phyloP scores from a whole-genome alignment of 2,113 vertebrate genomes.

The Polypterus senegalus region DNA sequence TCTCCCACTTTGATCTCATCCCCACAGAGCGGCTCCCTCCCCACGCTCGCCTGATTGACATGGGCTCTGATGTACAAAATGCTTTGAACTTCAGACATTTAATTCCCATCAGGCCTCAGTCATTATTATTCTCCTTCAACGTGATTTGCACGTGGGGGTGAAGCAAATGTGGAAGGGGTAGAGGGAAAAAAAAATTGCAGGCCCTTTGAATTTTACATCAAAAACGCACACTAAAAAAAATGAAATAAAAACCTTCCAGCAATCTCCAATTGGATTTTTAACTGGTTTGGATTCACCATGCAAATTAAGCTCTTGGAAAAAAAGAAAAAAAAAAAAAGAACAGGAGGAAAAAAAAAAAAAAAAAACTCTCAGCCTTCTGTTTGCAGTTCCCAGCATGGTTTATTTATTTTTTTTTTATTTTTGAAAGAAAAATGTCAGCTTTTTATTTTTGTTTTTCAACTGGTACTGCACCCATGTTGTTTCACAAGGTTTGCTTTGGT shows the following conservation, averaged over 20 bases:
- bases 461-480: slow-evolving; percentile 2
- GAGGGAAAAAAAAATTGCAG: slow-evolving; percentile 83
- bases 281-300: slow-evolving; percentile 49
- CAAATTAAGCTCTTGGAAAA: slow-evolving; percentile 52
- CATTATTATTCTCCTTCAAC: slow-evolving; percentile 86
- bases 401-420: no score
- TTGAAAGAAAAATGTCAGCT: no score
- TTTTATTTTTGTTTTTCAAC: no score
- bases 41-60: slow-evolving; percentile 69
- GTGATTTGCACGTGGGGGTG: slow-evolving; percentile 75
- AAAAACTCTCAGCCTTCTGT: not conserved
- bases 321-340: slow-evolving; percentile 18
- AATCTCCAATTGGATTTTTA: slow-evolving; percentile 50
- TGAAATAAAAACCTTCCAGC: slow-evolving; percentile 35
- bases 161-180: slow-evolving; percentile 75
- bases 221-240: slow-evolving; percentile 25
- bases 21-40: slow-evolving; percentile 51
- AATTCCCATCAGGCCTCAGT: slow-evolving; percentile 77
- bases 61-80: slow-evolving; percentile 73
- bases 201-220: slow-evolving; percentile 83
- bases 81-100: slow-evolving; percentile 84
- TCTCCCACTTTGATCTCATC: slow-evolving; percentile 68
- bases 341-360: slow-evolving; percentile 11
- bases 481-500: not conserved
- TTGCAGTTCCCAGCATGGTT: not conserved